Base-by-base conservation (phyloP, 2,113 vertebrate genomes). In the Gasterosteus nipponicus region DNA sequence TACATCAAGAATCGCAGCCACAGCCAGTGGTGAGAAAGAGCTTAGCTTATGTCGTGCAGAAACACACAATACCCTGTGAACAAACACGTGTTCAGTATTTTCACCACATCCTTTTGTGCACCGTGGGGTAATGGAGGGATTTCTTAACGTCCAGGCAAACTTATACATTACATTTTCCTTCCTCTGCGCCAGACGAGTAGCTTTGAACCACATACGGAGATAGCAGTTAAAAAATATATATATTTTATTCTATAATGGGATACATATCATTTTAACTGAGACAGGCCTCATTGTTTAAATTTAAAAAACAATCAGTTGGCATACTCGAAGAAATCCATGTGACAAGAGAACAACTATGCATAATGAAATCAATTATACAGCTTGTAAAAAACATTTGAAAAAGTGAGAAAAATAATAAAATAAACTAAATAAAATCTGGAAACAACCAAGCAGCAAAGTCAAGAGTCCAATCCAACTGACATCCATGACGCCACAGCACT, bases 31-130 rank as follows among this genome's bases (percentile, higher is more conserved):
- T 56, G 15, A 31, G n/a, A 68, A 68, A 75, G 67, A 77, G 70
- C 51, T 69, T 63, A 66, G 29, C 22, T 33, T 67, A 72, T 82
- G 76, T 47, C 59, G 75, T 87, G 78, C 76, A 75, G 65, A 80
- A 79, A 73, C 6, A 77, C 19, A 81, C 7, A 68, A 74, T 60
- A 83, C 69, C 78, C 80, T 70, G 80, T 82, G 71, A 70, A 39
- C 10, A 81, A 73, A 65, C 31, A 66, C 2, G 18, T 53, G 70
- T 29, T 26, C 22, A 53, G 42, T 41, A 72, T 33, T 56, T 76
- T 64, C 51, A 69, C 73, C 67, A 67, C 61, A 58, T 57, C 22
- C 42, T 49, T 49, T 53, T 85, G 64, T 63, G 75, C 68, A 78
- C 65, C 73, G 83, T 68, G 54, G 53, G 10, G 77, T 73, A 69